Percentiles rank a stretch among this genome's conserved stretches.
Conservation (phyloP, 1,140 invertebrate genomes). For the Drosophila repletoides region DNA sequence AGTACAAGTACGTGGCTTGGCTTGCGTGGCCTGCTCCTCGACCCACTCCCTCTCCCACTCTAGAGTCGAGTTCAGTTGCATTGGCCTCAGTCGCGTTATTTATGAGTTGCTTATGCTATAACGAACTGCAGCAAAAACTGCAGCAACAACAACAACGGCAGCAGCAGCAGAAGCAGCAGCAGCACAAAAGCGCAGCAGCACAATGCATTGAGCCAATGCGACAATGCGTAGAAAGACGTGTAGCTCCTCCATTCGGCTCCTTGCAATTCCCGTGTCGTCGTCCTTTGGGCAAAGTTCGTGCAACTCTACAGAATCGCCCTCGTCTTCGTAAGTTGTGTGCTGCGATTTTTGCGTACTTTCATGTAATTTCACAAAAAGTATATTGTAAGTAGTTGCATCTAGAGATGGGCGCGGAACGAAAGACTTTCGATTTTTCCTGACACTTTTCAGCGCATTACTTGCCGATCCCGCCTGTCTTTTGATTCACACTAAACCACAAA, state of each 20-base stretch:
- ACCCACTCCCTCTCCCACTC: neutral
- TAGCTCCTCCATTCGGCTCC: neutral
- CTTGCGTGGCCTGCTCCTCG: neutral
- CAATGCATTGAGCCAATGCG: constrained; percentile 62
- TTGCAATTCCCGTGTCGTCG: constrained; percentile 31
- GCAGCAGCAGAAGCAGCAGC: neutral
- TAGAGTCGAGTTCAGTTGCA: constrained; percentile 25
- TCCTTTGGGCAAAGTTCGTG: constrained; percentile 47
- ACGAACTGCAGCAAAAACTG: constrained; percentile 55
- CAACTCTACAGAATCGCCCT: constrained; percentile 21
- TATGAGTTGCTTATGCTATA: constrained; percentile 77
- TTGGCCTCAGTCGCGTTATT: constrained; percentile 53
- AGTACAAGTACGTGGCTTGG: constrained; percentile 72
- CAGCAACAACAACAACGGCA: neutral
- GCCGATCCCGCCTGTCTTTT: no score
- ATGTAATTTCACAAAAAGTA: constrained; percentile 43
- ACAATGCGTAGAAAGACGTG: constrained; percentile 55
- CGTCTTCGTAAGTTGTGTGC: neutral
- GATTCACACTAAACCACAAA: no score
- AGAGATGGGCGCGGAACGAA: no score
- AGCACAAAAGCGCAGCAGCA: constrained; percentile 60
- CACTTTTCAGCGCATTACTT: no score
- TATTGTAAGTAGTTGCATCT: constrained; percentile 31
- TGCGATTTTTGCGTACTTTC: constrained; percentile 41
- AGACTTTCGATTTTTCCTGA: no score